Conservation (phyloP, 2,113 vertebrate genomes). For the Seriola aureovittata region DNA sequence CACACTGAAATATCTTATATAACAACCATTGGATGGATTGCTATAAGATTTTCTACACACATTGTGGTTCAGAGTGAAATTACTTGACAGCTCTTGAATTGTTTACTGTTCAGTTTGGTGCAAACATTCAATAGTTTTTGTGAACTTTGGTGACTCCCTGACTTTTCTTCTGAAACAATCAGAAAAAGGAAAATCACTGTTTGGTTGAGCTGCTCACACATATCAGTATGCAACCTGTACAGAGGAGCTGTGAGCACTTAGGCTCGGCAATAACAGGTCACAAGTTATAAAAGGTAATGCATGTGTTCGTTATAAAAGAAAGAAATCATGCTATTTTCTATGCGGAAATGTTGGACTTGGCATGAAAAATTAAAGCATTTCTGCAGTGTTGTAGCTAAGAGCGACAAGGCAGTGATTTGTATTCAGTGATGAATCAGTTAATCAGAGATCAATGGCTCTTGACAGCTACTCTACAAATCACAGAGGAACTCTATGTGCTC, state of each 20-base stretch:
- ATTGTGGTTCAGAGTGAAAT: not conserved
- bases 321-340: not conserved
- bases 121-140: not conserved
- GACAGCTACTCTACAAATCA: constrained; percentile 45
- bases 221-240: not conserved
- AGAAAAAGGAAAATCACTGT: not conserved
- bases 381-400: constrained; percentile 5
- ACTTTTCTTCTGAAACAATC: not conserved
- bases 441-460: constrained; percentile 45
- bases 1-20: not conserved
- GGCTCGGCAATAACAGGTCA: not conserved
- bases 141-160: not conserved
- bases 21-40: not conserved
- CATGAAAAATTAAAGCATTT: not conserved
- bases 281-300: not conserved
- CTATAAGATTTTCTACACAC: too few relatives aligned
- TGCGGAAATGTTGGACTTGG: not conserved
- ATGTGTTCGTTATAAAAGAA: not conserved
- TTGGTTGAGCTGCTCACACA: not conserved
- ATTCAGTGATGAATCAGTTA: constrained; percentile 42
- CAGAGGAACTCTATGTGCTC: constrained; percentile 8
- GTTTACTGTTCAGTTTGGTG: not conserved
- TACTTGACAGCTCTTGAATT: not conserved
- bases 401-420: constrained; percentile 7
- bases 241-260: not conserved